Percentiles rank a stretch among this genome's conserved stretches.
phyloP scores from a whole-genome alignment of 2,797 vertebrate genomes.

The Prionace glauca region DNA sequence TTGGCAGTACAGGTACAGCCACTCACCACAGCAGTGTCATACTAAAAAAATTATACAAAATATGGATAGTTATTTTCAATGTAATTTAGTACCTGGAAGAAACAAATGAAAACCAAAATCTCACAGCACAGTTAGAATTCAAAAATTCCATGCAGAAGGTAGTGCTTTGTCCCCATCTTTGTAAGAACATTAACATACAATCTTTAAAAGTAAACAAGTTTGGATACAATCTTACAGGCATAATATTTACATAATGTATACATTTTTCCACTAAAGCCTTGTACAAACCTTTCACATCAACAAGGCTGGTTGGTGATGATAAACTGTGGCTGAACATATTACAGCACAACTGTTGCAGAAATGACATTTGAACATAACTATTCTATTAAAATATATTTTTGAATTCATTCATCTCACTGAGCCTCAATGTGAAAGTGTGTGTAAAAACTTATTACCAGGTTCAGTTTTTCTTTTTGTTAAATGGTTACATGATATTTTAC shows the following conservation, averaged over 20 bases:
- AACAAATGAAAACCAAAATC: not conserved
- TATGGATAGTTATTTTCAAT: not conserved
- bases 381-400: not conserved
- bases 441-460: not conserved
- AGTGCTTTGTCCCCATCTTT: not conserved
- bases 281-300: not conserved
- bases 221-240: not conserved
- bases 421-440: not conserved
- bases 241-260: not conserved
- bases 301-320: not conserved
- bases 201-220: not conserved
- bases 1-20: not conserved
- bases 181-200: not conserved
- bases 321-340: not conserved
- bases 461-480: not conserved
- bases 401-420: not conserved
- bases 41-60: not conserved
- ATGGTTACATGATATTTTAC: not conserved
- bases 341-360: not conserved
- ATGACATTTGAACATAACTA: not conserved
- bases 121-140: not conserved
- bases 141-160: not conserved
- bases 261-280: not conserved
- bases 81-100: not conserved
- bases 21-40: not conserved